Conservation (phyloP, 1,140 invertebrate genomes). For the Cherax quadricarinatus region DNA sequence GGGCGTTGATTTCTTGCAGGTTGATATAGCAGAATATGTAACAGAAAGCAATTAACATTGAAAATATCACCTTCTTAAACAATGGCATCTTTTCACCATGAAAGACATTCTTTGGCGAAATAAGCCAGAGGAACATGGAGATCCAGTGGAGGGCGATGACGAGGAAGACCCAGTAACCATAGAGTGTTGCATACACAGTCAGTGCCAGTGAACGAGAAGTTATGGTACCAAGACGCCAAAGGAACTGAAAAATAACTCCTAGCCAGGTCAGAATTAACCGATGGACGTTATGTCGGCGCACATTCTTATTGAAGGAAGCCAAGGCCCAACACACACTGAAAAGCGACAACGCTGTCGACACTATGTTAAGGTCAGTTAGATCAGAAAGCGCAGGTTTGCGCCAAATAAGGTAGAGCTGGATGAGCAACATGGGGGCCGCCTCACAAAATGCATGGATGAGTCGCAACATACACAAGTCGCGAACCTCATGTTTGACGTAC, state of each 20-base stretch:
- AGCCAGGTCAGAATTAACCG: slow-evolving; percentile 91
- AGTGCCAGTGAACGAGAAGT: slow-evolving; percentile 88
- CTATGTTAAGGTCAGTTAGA: slow-evolving; percentile 86
- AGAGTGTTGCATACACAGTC: slow-evolving; percentile 90
- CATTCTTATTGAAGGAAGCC: slow-evolving; percentile 92
- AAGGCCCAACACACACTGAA: slow-evolving; percentile 93
- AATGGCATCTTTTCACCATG: slow-evolving; percentile 86
- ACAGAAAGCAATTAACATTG: slow-evolving; percentile 88
- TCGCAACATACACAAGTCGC: slow-evolving; percentile 86
- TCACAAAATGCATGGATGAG: slow-evolving; percentile 92
- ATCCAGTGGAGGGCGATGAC: slow-evolving; percentile 89
- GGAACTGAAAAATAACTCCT: slow-evolving; percentile 90
- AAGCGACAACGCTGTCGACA: slow-evolving; percentile 88
- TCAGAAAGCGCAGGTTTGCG: slow-evolving; percentile 77
- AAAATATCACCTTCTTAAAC: slow-evolving; percentile 81
- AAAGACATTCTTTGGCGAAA: slow-evolving; percentile 90
- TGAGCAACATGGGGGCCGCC: slow-evolving; percentile 89
- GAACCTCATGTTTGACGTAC: slow-evolving; percentile 89
- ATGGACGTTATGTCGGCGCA: slow-evolving; percentile 88
- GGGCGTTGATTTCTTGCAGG: slow-evolving; percentile 87
- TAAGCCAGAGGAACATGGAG: slow-evolving; percentile 90
- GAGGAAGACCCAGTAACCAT: slow-evolving; percentile 89
- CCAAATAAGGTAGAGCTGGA: slow-evolving; percentile 86
- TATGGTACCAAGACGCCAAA: slow-evolving; percentile 91
- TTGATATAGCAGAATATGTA: slow-evolving; percentile 95